Percentiles rank a stretch among this genome's conserved stretches.
phyloP scores from a whole-genome alignment of 2,113 vertebrate genomes.

The Nycticebus coucang region DNA sequence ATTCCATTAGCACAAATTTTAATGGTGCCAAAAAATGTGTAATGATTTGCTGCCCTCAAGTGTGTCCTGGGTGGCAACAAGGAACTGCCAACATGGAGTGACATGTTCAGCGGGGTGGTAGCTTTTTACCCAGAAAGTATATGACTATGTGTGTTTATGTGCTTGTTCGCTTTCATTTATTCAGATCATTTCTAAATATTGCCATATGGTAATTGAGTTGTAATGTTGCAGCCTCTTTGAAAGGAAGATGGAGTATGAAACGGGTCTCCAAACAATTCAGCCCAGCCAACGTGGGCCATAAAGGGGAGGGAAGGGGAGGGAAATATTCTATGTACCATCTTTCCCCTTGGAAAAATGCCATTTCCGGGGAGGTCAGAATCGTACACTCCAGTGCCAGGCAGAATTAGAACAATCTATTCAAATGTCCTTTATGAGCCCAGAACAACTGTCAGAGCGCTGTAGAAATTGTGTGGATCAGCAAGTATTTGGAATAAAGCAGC shows the following conservation, averaged over 20 bases:
- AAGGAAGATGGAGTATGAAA: constrained; percentile 74
- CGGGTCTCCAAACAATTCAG: constrained; percentile 44
- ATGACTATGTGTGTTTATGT: not conserved
- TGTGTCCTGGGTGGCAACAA: not conserved
- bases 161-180: constrained; percentile 69
- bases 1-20: constrained; percentile 24
- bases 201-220: constrained; percentile 72
- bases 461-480: constrained; percentile 82
- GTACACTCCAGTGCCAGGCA: constrained; percentile 76
- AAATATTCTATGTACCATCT: constrained; percentile 66
- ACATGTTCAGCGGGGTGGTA: constrained; percentile 27
- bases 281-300: constrained; percentile 47
- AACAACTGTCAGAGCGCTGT: constrained; percentile 82
- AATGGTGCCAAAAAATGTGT: not conserved
- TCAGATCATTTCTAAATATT: constrained; percentile 72
- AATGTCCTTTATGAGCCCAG: constrained; percentile 82
- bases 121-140: constrained; percentile 60
- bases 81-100: constrained; percentile 36
- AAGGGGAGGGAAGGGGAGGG: constrained; percentile 61
- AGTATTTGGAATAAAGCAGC: constrained; percentile 84
- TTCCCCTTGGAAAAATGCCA: constrained; percentile 68
- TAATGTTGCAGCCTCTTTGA: constrained; percentile 59
- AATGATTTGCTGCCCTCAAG: not conserved
- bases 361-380: constrained; percentile 79
- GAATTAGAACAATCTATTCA: constrained; percentile 84